A percentile compares a stretch with the other conserved stretches of the same genome.
These are phyloP conservation scores for Ypsolopha sequella DNA, from an alignment of 2,888 invertebrate genomes.

Conservation along the genomic window DNA sequence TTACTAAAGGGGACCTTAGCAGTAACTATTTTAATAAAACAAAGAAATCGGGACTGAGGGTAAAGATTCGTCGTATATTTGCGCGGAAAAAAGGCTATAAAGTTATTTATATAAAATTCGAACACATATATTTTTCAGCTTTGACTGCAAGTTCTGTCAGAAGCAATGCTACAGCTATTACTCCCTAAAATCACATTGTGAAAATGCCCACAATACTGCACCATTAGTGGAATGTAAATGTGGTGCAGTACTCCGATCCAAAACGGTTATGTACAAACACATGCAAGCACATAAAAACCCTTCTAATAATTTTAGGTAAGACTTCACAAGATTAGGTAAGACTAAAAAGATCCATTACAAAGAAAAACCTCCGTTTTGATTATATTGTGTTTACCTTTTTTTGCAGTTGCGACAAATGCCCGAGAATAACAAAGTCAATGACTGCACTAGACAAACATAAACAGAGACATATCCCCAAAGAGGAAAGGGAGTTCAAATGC, in stretches of 20 bases:
- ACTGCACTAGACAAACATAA: conserved; percentile 61
- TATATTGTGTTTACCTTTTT: neutral
- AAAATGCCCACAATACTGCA: conserved; percentile 34
- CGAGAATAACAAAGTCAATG: conserved; percentile 57
- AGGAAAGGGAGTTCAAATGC: conserved; percentile 57
- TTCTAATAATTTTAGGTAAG: conserved; percentile 42
- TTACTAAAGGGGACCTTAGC: too few relatives aligned
- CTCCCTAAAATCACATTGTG: conserved; percentile 48
- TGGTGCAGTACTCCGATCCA: conserved; percentile 58
- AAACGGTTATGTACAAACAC: conserved; percentile 65
- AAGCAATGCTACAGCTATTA: conserved; percentile 60
- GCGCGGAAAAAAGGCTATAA: too few relatives aligned
- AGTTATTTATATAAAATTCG: too few relatives aligned
- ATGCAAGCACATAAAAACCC: conserved; percentile 64
- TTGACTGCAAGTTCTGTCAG: conserved; percentile 49
- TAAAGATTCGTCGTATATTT: too few relatives aligned
- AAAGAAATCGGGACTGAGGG: too few relatives aligned
- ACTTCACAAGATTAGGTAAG: neutral
- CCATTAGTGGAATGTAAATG: conserved; percentile 58
- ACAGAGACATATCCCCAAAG: conserved; percentile 64
- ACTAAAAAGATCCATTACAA: too few relatives aligned
- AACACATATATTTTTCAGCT: conserved; percentile 29
- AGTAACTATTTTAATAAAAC: too few relatives aligned
- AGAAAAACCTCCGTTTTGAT: too few relatives aligned
- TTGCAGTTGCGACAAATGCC: conserved; percentile 65